A percentile compares a stretch with the other conserved stretches of the same genome.
Evolutionary conservation across 2,888 invertebrate genomes (phyloP).

Genomic region (Hypena proboscidalis): DNA sequence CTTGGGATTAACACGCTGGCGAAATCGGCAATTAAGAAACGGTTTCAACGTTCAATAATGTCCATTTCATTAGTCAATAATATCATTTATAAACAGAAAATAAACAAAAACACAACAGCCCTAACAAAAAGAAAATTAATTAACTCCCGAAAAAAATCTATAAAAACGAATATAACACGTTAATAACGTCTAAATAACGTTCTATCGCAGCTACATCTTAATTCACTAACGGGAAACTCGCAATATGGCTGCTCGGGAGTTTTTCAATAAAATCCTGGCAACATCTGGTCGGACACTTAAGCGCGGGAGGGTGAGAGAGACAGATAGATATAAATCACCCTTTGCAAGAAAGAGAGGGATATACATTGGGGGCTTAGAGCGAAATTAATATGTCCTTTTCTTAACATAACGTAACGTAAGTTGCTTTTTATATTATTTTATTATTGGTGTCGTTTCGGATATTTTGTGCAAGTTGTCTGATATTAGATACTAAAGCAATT

Average conservation of each 20-base stretch:
- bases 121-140: slow-evolving; percentile 29
- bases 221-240: slow-evolving; percentile 75
- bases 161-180: slow-evolving; percentile 43
- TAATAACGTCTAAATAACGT: slow-evolving; percentile 44
- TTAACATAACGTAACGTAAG: slow-evolving; percentile 65
- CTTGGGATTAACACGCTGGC: too few relatives aligned
- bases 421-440: slow-evolving; percentile 75
- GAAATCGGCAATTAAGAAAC: too few relatives aligned
- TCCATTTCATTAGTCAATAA: too few relatives aligned
- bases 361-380: slow-evolving; percentile 55
- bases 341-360: slow-evolving; percentile 51
- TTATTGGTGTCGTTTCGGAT: slow-evolving; percentile 66
- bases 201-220: slow-evolving; percentile 71
- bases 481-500: slow-evolving; percentile 38
- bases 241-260: slow-evolving; percentile 77
- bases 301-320: slow-evolving; percentile 71
- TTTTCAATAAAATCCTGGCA: slow-evolving; percentile 82
- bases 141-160: slow-evolving; percentile 33
- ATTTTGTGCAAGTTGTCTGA: slow-evolving; percentile 25
- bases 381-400: slow-evolving; percentile 84
- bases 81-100: too few relatives aligned
- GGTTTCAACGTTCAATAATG: too few relatives aligned
- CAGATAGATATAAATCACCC: slow-evolving; percentile 32
- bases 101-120: background rate
- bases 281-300: slow-evolving; percentile 82